These are phyloP conservation scores for Carettochelys insculpta DNA, from an alignment of 2,113 vertebrate genomes.

Conservation along the genomic window DNA sequence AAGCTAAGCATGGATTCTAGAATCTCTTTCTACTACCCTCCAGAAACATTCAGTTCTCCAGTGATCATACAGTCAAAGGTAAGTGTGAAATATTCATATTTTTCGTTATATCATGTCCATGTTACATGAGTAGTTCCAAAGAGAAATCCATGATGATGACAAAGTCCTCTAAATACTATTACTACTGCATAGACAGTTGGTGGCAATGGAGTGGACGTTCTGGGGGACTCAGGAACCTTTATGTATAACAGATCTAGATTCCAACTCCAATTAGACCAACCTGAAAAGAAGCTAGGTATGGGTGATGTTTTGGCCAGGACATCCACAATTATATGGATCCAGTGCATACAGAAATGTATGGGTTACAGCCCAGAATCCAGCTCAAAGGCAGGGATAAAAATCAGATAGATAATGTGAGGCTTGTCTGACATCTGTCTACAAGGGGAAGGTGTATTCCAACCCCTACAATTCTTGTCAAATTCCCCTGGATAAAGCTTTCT, in stretches of 20 bases:
- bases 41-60: slow-evolving; percentile 79
- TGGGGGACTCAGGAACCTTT: neutral
- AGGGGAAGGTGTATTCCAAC: neutral
- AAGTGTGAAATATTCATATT: slow-evolving; percentile 23
- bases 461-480: neutral
- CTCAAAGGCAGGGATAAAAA: neutral
- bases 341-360: neutral
- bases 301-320: neutral
- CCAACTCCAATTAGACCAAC: neutral
- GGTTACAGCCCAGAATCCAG: neutral
- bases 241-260: neutral
- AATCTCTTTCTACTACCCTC: slow-evolving; percentile 83
- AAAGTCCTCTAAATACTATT: neutral
- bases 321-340: neutral
- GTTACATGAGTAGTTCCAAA: slow-evolving; percentile 9
- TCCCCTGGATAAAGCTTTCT: neutral
- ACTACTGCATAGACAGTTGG: neutral
- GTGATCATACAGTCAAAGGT: slow-evolving; percentile 85
- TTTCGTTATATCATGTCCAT: neutral
- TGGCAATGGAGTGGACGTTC: neutral
- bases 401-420: neutral
- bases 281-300: neutral
- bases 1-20: slow-evolving; percentile 83
- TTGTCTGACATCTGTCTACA: neutral
- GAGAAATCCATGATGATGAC: neutral